A percentile compares a stretch with the other conserved stretches of the same genome.
These are phyloP conservation scores for Phragmatobia fuliginosa DNA, from an alignment of 2,888 invertebrate species.

Conservation along the genomic window DNA sequence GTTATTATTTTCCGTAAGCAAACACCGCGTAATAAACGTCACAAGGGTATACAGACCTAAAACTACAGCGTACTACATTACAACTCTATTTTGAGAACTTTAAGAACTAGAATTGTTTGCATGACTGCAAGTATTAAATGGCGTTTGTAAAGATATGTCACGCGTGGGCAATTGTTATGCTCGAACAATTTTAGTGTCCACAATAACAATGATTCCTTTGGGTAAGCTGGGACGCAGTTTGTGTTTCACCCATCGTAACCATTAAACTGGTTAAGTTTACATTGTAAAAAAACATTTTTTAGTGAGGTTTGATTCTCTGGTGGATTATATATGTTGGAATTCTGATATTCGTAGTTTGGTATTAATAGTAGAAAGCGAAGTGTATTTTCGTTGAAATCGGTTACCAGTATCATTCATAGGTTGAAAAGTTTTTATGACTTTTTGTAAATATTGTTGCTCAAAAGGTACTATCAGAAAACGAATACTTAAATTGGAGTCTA, in stretches of 20 bases:
- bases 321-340: neutral
- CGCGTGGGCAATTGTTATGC: slow-evolving; percentile 65
- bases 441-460: neutral
- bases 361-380: no score
- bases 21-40: slow-evolving; percentile 60
- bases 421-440: neutral
- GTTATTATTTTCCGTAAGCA: slow-evolving; percentile 49
- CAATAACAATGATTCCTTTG: slow-evolving; percentile 67
- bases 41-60: slow-evolving; percentile 45
- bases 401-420: neutral
- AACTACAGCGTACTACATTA: slow-evolving; percentile 12
- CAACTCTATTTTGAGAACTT: slow-evolving; percentile 7
- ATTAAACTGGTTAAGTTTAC: slow-evolving; percentile 30
- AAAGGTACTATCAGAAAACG: neutral
- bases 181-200: slow-evolving; percentile 70
- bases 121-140: slow-evolving; percentile 35
- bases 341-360: neutral
- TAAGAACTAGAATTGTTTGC: slow-evolving; percentile 25
- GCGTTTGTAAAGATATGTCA: slow-evolving; percentile 57
- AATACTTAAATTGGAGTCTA: neutral
- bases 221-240: slow-evolving; percentile 43
- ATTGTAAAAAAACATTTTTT: neutral
- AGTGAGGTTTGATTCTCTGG: neutral
- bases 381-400: neutral
- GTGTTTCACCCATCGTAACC: slow-evolving; percentile 27